A percentile compares a stretch with the other conserved stretches of the same genome.
phyloP scores from a whole-genome alignment of 2,888 invertebrate species.

The Tachina grossa region DNA sequence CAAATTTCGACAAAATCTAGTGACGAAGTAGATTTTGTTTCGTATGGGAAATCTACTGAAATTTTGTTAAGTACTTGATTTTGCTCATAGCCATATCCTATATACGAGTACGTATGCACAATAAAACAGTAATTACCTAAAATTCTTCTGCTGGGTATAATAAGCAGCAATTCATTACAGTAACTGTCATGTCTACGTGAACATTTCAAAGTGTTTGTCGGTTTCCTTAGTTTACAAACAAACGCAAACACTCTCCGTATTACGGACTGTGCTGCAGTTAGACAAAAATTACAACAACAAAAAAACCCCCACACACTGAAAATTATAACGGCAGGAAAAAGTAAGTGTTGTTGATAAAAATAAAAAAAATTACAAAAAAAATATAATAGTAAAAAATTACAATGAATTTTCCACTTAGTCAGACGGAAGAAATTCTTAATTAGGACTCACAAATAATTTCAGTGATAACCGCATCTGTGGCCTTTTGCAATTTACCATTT shows the following conservation, averaged over 20 bases:
- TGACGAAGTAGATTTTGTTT: too few relatives aligned
- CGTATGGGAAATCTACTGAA: too few relatives aligned
- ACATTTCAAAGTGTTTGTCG: slow-evolving; percentile 56
- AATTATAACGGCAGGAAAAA: slow-evolving; percentile 43
- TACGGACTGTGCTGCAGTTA: not conserved
- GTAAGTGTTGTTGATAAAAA: slow-evolving; percentile 32
- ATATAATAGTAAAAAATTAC: slow-evolving; percentile 22
- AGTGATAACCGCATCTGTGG: slow-evolving; percentile 64
- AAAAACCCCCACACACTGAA: not conserved
- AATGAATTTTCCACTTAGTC: slow-evolving; percentile 72
- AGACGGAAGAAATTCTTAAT: slow-evolving; percentile 72
- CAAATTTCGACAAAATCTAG: too few relatives aligned
- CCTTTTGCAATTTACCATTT: slow-evolving; percentile 57
- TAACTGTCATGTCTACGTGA: slow-evolving; percentile 39
- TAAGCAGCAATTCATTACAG: slow-evolving; percentile 18
- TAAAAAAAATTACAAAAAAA: slow-evolving; percentile 31
- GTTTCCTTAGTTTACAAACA: slow-evolving; percentile 47
- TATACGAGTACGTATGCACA: too few relatives aligned
- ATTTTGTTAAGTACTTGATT: too few relatives aligned
- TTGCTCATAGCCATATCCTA: too few relatives aligned
- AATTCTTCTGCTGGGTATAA: too few relatives aligned
- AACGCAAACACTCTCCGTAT: not conserved
- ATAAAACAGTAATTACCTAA: too few relatives aligned
- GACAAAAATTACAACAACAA: not conserved
- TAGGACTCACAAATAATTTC: slow-evolving; percentile 70